A percentile compares a stretch with the other conserved stretches of the same genome.
These are phyloP conservation scores for Psophia crepitans DNA, from an alignment of 2,113 vertebrate species.

Conservation along the genomic window DNA sequence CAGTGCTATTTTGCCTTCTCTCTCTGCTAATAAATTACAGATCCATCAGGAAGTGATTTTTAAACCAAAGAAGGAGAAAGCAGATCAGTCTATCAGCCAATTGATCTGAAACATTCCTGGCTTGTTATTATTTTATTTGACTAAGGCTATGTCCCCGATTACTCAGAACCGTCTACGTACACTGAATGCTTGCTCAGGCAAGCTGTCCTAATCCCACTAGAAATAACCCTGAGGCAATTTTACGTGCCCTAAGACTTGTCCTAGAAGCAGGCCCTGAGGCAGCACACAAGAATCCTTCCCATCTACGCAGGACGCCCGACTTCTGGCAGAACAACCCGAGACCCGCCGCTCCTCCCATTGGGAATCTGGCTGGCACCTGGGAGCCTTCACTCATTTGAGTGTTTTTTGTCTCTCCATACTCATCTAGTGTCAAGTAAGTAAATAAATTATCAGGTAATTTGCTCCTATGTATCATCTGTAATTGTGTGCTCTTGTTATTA, in stretches of 20 bases:
- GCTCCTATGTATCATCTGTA: not conserved
- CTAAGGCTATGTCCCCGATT: not conserved
- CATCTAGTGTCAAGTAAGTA: not conserved
- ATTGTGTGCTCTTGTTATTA: not conserved
- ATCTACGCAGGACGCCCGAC: not conserved
- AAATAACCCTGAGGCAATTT: not conserved
- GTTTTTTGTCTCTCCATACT: not conserved
- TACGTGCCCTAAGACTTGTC: not conserved
- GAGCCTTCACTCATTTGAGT: not conserved
- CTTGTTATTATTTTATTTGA: not conserved
- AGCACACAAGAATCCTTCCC: not conserved
- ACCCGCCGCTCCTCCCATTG: accelerated
- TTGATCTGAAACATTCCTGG: not conserved
- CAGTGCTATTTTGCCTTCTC: not conserved
- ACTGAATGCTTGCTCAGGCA: not conserved
- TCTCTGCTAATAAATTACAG: not conserved
- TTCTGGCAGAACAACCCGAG: not conserved
- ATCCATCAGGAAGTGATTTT: not conserved
- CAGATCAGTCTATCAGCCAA: not conserved
- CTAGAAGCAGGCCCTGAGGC: not conserved
- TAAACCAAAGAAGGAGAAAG: not conserved
- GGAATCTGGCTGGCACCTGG: not conserved
- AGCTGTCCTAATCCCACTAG: not conserved
- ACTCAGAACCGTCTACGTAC: not conserved
- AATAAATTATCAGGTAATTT: not conserved